Conservation (phyloP, 2,888 invertebrate species). For the Leucoptera coffeella region DNA sequence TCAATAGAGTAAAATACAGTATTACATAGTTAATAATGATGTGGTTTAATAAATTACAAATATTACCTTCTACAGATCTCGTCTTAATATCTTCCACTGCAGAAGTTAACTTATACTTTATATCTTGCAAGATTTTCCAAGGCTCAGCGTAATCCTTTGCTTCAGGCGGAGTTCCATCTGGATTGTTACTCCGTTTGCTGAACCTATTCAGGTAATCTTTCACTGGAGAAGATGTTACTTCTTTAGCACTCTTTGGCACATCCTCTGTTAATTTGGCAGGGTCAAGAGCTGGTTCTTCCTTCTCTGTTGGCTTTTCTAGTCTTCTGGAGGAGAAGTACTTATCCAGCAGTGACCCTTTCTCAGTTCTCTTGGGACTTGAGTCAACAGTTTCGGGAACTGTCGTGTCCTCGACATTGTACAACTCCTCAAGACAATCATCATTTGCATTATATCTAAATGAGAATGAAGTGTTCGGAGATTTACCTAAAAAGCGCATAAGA, state of each 20-base stretch:
- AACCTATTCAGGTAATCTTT: conserved; percentile 53
- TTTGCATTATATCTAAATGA: conserved; percentile 71
- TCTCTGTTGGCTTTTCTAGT: conserved; percentile 15
- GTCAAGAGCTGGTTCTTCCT: conserved; percentile 18
- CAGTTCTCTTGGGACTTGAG: conserved; percentile 35
- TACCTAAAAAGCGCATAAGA: conserved; percentile 19
- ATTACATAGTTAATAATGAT: no score
- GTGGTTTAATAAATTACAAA: no score
- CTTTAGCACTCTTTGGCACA: conserved; percentile 16
- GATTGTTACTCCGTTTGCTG: conserved; percentile 56
- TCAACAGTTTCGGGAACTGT: conserved; percentile 28
- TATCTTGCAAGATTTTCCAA: conserved; percentile 67
- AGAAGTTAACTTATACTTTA: conserved; percentile 69
- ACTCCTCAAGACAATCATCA: conserved; percentile 67
- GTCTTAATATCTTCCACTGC: conserved; percentile 73
- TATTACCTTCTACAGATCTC: conserved; percentile 55
- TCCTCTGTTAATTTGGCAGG: conserved; percentile 21
- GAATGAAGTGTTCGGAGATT: conserved; percentile 40
- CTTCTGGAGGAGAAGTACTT: conserved; percentile 45
- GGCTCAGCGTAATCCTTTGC: conserved; percentile 47
- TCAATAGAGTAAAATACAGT: no score
- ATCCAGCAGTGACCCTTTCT: conserved; percentile 39
- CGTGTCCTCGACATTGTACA: conserved; percentile 56
- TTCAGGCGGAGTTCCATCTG: conserved; percentile 18
- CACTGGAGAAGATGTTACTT: conserved; percentile 43